Base-by-base conservation (phyloP, 2,113 vertebrate species). In the Zapornia atra region DNA sequence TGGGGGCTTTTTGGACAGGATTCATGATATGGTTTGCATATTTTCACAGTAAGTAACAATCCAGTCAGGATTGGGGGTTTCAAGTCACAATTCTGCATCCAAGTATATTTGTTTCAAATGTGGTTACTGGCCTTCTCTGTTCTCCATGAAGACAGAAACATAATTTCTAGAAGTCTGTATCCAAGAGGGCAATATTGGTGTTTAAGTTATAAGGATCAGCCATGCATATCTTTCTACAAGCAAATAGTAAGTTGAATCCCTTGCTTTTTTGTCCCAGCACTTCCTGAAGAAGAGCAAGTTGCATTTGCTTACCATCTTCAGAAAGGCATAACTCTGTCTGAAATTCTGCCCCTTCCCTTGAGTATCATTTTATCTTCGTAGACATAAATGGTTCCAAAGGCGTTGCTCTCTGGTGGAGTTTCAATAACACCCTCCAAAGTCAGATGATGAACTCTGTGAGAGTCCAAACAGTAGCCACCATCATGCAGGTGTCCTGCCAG, bases 401-500 rank as follows among this genome's bases (percentile, higher is more conserved):
- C 99, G 28, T 98, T 97, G 89, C 97, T 98, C 17, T 98, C 96
- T 0, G 99, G 99, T 1, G 98, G 98, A 0, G 99, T 99, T 97
- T 99, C 99, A 19, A 99, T 99, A 59, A 99, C 95, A 1, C 98
- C 99, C 86, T 99, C 98, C 40, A 99, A 29, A 4, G 98, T 99
- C 87, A 99, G 72, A 48, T 99, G 98, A 88, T 99, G 99, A 26
- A 99, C 98, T 29, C 99, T 99, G 1, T 94, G 97, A 2, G 79
- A 12, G 46, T 99, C 99, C 60, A 46, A 44, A 75, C 94, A 97
- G 95, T 99, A 99, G 50, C 98, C 98, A 3, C 99, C 99, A 0
- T 99, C 97, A 1, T 99, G 99, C 81, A 99, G 98, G 63, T 99
- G 99, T 44, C 99, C 99, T 0, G 99, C 98, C 31, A 99, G 97